Evolutionary conservation across 1,140 invertebrate genomes (phyloP), one percentile per base, ranked within the genome.

Genomic region (Nilaparvata lugens): DNA sequence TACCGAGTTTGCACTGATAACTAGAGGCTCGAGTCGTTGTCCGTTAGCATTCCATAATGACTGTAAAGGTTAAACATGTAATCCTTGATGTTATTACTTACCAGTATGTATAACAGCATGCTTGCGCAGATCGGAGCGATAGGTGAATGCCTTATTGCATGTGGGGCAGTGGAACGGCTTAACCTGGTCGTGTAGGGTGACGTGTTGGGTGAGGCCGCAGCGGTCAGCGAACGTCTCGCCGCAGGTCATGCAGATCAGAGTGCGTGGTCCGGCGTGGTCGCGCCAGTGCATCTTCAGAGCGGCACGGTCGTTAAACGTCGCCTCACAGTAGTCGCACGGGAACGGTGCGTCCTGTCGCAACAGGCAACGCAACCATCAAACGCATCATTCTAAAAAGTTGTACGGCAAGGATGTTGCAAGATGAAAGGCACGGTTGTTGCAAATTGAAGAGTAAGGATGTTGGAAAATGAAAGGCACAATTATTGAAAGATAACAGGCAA

Each of bases 151-250:
- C 60, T 67, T 68, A 11, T 59, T 52, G 65, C 78, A 80, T 19
- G 72, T 60, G 25, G 72, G 64, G 57, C 78, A 80, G 4, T 62
- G 62, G 54, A 72, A 79, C 2, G 83, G 84, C 40, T 81, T 73
- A 69, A 85, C 83, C 2, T 82, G 78, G 1, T 77, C 79, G 52
- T 82, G 80, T 14, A 71, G 71, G 35, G 73, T 75, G 66, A 81
- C 76, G 62, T 84, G 82, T 23, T 77, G 72, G 9, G 76, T 67
- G 48, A 79, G 67, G 14, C 77, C 68, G 42, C 80, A 74, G 43
- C 73, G 73, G 7, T 76, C 74, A 2, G 71, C 64, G 64, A 80
- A 83, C 2, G 74, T 71, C 58, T 77, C 75, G 13, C 76, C 76
- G 53, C 81, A 86, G 45, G 78, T 73, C 25, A 76, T 72, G 68